Conservation (phyloP, 2,113 vertebrate genomes). For the Dicrurus megarhynchus region DNA sequence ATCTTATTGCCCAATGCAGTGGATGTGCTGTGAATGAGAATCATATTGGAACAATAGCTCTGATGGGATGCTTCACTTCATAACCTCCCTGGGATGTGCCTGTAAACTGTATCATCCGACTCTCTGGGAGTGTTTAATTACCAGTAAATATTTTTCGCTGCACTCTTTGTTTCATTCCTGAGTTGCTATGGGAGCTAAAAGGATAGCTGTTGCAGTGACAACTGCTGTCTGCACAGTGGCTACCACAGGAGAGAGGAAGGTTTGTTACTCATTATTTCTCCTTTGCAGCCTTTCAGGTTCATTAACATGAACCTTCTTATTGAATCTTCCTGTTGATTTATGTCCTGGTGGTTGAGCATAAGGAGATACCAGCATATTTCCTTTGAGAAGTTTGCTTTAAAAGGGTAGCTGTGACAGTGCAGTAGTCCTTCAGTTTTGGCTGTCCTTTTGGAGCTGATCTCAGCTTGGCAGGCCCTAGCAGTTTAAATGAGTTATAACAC, state of each 20-base stretch:
- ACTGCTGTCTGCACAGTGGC: not conserved
- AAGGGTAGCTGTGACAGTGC: not conserved
- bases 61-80: slow-evolving; percentile 25
- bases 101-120: not conserved
- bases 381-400: not conserved
- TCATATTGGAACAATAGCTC: slow-evolving; percentile 45
- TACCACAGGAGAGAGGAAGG: not conserved
- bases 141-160: not conserved
- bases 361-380: not conserved
- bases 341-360: not conserved
- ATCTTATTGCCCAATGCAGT: slow-evolving; percentile 37
- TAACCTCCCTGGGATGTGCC: not conserved
- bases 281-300: not conserved
- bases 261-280: not conserved
- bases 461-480: not conserved
- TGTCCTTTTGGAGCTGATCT: not conserved
- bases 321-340: not conserved
- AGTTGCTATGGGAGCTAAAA: not conserved
- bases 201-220: not conserved
- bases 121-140: slow-evolving; percentile 25
- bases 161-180: not conserved
- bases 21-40: slow-evolving; percentile 47
- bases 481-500: not conserved
- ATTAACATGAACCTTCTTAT: not conserved
- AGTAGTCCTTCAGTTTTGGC: not conserved